Evolutionary conservation across 92 coral and sea anemone genomes (phyloP).

Genomic region (Zoanthus sociatus): DNA sequence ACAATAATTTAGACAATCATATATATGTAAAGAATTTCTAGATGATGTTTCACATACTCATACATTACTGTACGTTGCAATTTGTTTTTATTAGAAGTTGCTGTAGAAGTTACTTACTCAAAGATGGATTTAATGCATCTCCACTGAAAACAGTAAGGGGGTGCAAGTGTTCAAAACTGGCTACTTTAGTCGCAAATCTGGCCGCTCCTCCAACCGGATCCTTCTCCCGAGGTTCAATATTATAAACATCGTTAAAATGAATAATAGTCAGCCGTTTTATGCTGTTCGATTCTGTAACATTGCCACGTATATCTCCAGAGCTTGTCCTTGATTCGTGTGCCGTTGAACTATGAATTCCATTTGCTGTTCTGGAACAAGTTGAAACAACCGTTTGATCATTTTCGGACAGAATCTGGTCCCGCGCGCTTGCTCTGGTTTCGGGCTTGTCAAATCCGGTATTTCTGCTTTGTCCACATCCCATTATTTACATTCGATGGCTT

Average conservation of each 20-base stretch:
- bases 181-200: conserved; percentile 90
- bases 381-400: background rate
- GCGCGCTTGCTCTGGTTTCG: background rate
- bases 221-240: conserved; percentile 93
- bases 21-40: background rate
- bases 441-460: background rate
- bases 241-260: conserved; percentile 99
- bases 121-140: conserved; percentile 93
- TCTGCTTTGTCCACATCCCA: conserved; percentile 43
- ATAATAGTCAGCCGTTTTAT: conserved; percentile 70
- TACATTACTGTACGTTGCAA: too few relatives aligned
- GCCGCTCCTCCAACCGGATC: conserved; percentile 99
- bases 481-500: background rate
- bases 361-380: background rate
- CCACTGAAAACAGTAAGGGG: conserved; percentile 95
- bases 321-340: background rate
- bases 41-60: background rate
- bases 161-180: conserved; percentile 81
- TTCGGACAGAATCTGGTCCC: background rate
- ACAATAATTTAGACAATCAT: background rate
- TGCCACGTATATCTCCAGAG: background rate
- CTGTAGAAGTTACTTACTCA: conserved; percentile 78
- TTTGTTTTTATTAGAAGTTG: too few relatives aligned
- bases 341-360: background rate
- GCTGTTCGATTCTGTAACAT: background rate